These are phyloP conservation scores for Peromyscus polionotus DNA, from an alignment of 2,113 vertebrate genomes.

Conservation along the genomic window DNA sequence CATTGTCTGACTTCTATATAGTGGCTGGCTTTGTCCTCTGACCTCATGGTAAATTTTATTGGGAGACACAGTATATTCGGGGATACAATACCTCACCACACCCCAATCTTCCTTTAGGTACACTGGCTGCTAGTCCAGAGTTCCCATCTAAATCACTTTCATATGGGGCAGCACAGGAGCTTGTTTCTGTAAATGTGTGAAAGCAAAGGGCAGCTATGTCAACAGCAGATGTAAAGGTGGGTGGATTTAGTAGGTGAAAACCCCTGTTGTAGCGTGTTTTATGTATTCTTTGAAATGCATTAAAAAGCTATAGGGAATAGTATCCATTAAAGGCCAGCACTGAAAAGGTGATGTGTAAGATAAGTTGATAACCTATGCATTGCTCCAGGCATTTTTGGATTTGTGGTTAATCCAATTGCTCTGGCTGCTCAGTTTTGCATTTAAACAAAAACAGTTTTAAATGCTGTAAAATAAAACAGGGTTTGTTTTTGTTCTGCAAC, in stretches of 20 bases:
- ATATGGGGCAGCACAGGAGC: neutral
- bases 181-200: neutral
- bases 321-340: neutral
- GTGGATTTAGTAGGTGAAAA: constrained; percentile 24
- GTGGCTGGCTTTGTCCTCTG: too few species aligned
- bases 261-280: constrained; percentile 12
- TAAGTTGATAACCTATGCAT: constrained; percentile 22
- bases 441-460: constrained; percentile 45
- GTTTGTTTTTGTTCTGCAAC: constrained; percentile 35
- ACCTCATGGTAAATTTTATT: too few species aligned
- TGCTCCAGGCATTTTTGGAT: constrained; percentile 45
- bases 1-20: too few species aligned
- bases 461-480: constrained; percentile 30
- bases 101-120: neutral
- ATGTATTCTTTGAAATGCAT: constrained; percentile 44
- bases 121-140: neutral
- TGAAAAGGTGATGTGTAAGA: neutral
- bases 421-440: constrained; percentile 52
- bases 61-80: too few species aligned
- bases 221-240: constrained; percentile 14
- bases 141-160: neutral
- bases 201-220: constrained; percentile 13
- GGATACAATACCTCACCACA: too few species aligned
- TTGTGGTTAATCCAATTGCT: constrained; percentile 60
- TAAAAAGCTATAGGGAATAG: neutral